Percentiles rank a stretch among this genome's conserved stretches.
These are phyloP conservation scores for Lophotis ruficrista DNA, from an alignment of 2,113 vertebrate species.

Conservation along the genomic window DNA sequence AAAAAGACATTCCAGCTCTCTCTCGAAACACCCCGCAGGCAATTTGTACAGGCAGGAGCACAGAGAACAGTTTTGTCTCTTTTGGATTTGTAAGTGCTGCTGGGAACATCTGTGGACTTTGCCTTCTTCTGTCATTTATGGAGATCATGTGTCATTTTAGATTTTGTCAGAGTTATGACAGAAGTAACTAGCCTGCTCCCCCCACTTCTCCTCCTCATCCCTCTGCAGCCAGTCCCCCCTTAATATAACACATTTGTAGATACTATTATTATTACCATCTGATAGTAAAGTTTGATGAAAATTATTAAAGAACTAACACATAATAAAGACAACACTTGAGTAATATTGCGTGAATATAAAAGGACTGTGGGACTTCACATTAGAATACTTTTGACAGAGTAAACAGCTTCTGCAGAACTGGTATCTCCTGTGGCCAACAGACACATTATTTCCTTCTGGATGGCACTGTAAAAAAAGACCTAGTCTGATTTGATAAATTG, in stretches of 20 bases:
- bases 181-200: neutral
- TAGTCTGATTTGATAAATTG: neutral
- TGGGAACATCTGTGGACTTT: constrained; percentile 50
- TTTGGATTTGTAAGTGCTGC: constrained; percentile 28
- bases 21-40: constrained; percentile 34
- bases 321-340: neutral
- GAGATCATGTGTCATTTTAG: constrained; percentile 33
- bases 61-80: constrained; percentile 56
- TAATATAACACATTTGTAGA: neutral
- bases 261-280: neutral
- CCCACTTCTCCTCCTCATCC: neutral
- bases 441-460: neutral
- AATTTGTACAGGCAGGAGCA: constrained; percentile 49
- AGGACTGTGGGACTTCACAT: neutral
- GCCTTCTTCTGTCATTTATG: constrained; percentile 16
- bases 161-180: constrained; percentile 19
- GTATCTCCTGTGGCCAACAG: neutral
- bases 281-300: neutral
- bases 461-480: neutral
- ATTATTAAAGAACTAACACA: neutral
- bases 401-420: neutral
- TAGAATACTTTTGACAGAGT: neutral
- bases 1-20: constrained; percentile 46
- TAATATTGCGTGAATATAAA: neutral
- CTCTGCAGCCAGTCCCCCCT: neutral